These are phyloP conservation scores for Pachydiplax longipennis DNA, from an alignment of 2,888 invertebrate genomes.

Conservation along the genomic window DNA sequence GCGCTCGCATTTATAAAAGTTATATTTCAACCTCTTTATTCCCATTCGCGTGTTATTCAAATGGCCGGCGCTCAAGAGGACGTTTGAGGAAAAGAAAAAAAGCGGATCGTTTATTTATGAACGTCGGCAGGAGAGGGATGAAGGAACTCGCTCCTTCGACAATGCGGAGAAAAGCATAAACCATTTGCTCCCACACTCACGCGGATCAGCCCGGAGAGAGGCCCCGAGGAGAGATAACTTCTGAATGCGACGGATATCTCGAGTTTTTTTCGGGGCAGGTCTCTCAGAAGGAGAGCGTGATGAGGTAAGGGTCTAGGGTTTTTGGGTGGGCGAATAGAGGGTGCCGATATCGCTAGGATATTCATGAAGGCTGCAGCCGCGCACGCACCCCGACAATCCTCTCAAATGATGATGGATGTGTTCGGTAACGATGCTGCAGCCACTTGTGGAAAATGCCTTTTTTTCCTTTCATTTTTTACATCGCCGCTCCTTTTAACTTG, in stretches of 20 bases:
- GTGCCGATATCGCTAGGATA: constrained; percentile 6
- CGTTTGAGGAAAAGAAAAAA: not conserved
- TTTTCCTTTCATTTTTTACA: not conserved
- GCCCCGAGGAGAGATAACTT: not conserved
- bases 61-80: not conserved
- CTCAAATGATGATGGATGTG: constrained; percentile 17
- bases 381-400: not conserved
- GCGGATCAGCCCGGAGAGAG: not conserved
- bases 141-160: not conserved
- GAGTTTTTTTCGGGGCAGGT: not conserved
- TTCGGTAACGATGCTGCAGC: constrained; percentile 7
- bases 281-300: not conserved
- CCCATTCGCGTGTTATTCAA: not conserved
- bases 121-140: not conserved
- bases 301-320: not conserved
- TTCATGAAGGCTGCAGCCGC: constrained; percentile 18
- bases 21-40: not conserved
- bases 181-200: not conserved
- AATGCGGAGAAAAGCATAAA: constrained; percentile 2
- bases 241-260: constrained; percentile 3
- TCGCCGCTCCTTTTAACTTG: not conserved
- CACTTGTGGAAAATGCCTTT: not conserved
- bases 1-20: not conserved
- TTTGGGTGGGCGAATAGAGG: not conserved
- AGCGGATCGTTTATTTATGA: constrained; percentile 21